Conservation (phyloP, 2,113 vertebrate species). For the Gallinago undulata region DNA sequence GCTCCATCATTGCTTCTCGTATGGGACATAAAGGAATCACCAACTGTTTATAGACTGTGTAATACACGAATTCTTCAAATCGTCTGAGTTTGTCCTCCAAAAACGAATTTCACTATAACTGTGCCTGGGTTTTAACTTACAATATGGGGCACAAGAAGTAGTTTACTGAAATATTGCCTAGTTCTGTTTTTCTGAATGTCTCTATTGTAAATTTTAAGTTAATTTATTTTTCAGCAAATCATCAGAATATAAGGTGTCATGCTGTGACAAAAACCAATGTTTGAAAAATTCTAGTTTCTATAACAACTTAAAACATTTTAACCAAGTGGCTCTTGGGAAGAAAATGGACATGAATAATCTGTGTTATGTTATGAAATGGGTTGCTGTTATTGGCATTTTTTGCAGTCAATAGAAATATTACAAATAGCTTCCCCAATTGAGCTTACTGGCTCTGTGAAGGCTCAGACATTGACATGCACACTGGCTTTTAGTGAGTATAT, state of each 20-base stretch:
- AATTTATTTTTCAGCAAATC: not conserved
- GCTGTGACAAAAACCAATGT: not conserved
- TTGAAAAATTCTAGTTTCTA: not conserved
- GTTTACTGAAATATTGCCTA: not conserved
- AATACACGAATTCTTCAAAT: not conserved
- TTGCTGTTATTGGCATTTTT: not conserved
- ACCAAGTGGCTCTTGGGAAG: not conserved
- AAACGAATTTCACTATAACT: not conserved
- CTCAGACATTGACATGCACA: not conserved
- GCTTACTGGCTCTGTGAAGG: not conserved
- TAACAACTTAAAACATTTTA: not conserved
- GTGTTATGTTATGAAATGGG: not conserved
- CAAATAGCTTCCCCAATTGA: not conserved
- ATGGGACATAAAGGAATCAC: not conserved
- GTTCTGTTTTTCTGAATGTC: not conserved
- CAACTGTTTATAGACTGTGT: fast-evolving
- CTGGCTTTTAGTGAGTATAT: not conserved
- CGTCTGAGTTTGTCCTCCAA: not conserved
- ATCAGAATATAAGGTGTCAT: not conserved
- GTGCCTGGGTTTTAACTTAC: not conserved
- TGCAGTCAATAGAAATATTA: not conserved
- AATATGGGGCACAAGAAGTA: not conserved
- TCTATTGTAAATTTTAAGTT: not conserved
- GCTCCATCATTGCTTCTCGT: not conserved
- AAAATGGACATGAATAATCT: not conserved